Evolutionary conservation across 2,113 vertebrate species (phyloP), one percentile per base, ranked within the genome.

Genomic region (Esox niger): DNA sequence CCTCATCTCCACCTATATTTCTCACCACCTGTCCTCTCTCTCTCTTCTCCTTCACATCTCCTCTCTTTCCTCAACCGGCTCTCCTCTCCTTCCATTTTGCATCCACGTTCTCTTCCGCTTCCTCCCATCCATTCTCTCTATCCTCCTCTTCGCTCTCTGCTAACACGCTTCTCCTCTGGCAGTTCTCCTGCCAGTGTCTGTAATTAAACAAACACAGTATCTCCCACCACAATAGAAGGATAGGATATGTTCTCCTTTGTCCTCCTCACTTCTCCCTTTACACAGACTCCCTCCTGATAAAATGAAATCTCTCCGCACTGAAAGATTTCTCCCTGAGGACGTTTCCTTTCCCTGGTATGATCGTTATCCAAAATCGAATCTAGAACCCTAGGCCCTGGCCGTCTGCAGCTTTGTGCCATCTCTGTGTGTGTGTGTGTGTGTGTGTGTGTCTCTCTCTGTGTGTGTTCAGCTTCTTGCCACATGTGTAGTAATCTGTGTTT

Each of bases 311-410:
- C 76, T 80, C 65, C 60, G 62, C 82, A 79, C 66, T 79, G 79
- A 86, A 80, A 76, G 77, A 70, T 84, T 87, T 82, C 70, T 52
- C 76, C 73, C 73, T 79, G 68, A 70, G 77, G 75, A 79, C 79
- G 75, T 13, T 35, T 33, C 38, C 33, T 46, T 15, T 11, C 57
- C 70, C 78, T 79, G 83, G 82, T 86, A 86, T 79, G 85, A 86
- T 79, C 29, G 66, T 83, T 89, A 90, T 89, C 86, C 79, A 69
- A 86, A 88, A 90, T 89, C 75, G 79, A 88, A 88, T 85, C 88
- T 75, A 55, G 72, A 79, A 80, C 76, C 76, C 61, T 56, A 66
- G 75, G 79, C 3, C 33, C 38, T 17, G 38, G 38, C 15, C 15
- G 62, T 81, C 70, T 83, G 70, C 65, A 58, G 69, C 73, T 82